Evolutionary conservation across 2,113 vertebrate genomes (phyloP).

Genomic region (Epinephelus fuscoguttatus): DNA sequence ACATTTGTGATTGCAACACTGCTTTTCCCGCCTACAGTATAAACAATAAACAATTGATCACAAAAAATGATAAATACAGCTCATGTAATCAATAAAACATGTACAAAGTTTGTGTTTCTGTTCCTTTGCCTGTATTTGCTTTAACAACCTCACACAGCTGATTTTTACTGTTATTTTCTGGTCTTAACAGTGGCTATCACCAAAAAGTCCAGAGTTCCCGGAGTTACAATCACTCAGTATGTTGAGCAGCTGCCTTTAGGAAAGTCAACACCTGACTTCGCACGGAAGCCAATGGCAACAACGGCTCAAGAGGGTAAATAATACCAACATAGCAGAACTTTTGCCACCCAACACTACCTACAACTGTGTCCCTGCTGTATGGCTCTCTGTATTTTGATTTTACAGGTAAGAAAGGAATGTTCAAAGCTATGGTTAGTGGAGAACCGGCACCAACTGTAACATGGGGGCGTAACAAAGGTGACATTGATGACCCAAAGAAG

Average conservation of each 20-base stretch:
- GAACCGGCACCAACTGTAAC: slow-evolving; percentile 86
- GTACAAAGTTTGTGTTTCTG: background rate
- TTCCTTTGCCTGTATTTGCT: background rate
- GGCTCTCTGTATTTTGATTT: slow-evolving; percentile 5
- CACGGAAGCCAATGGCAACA: slow-evolving; percentile 85
- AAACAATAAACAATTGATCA: no score
- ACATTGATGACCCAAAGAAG: slow-evolving; percentile 82
- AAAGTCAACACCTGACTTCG: slow-evolving; percentile 88
- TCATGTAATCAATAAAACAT: background rate
- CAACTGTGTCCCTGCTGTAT: background rate
- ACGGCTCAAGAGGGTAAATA: slow-evolving; percentile 88
- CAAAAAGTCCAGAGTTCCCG: slow-evolving; percentile 87
- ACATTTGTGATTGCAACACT: no score
- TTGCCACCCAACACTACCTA: background rate
- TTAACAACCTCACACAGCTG: background rate
- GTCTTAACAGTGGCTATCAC: slow-evolving; percentile 77
- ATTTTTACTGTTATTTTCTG: background rate
- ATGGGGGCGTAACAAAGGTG: slow-evolving; percentile 84
- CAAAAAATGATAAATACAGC: background rate
- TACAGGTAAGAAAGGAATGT: slow-evolving; percentile 89
- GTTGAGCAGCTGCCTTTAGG: slow-evolving; percentile 88
- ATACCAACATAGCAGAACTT: background rate
- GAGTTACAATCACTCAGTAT: slow-evolving; percentile 87
- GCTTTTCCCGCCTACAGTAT: no score
- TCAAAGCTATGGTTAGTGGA: slow-evolving; percentile 88